phyloP scores from a whole-genome alignment of 2,113 vertebrate genomes.

The Mirza zaza region DNA sequence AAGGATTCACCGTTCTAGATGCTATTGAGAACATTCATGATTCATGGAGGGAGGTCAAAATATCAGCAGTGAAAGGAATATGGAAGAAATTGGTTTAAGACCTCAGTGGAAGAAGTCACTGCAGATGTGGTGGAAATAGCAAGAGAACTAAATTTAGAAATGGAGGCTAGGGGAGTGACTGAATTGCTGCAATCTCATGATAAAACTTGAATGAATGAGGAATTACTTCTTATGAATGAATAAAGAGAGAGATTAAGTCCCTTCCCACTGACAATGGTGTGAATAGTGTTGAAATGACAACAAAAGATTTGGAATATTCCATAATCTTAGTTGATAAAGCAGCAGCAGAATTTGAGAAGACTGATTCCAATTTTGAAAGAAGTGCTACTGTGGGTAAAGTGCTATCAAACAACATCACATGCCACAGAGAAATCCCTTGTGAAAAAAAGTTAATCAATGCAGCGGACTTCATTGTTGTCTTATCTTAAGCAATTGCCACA shows the following conservation, averaged over 20 bases:
- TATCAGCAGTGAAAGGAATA: neutral
- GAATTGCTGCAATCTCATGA: neutral
- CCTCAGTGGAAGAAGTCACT: neutral
- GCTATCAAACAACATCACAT: neutral
- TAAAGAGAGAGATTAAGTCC: neutral
- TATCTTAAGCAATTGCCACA: neutral
- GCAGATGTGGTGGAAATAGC: neutral
- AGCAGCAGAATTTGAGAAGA: neutral
- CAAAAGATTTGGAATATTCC: neutral
- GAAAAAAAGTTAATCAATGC: neutral
- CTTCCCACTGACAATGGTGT: neutral
- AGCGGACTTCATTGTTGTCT: neutral
- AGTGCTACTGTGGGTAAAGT: neutral
- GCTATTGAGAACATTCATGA: too few species aligned
- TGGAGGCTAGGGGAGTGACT: neutral
- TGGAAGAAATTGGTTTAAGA: neutral
- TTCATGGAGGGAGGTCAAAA: neutral
- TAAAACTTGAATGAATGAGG: neutral
- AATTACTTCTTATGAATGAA: neutral
- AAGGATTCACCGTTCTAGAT: neutral
- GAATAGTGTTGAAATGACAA: neutral
- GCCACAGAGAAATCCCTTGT: neutral
- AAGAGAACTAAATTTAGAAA: neutral
- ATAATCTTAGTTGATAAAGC: neutral
- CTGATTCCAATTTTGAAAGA: neutral